A percentile compares a stretch with the other conserved stretches of the same genome.
Evolutionary conservation across 1,140 invertebrate genomes (phyloP).

Genomic region (Magallana angulata): DNA sequence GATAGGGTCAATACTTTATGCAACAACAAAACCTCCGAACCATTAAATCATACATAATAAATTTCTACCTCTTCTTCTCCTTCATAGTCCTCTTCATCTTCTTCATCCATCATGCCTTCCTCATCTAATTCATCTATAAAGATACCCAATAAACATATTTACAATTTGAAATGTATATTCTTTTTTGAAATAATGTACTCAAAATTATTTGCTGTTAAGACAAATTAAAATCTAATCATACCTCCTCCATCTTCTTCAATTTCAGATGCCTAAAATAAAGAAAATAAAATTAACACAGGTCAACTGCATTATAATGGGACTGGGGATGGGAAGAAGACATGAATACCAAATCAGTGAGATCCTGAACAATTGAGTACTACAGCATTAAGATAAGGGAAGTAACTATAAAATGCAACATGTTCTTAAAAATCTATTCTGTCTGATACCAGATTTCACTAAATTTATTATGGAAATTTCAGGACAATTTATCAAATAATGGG

Average conservation of each 20-base stretch:
- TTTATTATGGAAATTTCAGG: too few species aligned
- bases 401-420: too few species aligned
- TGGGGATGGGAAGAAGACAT: too few species aligned
- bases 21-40: too few species aligned
- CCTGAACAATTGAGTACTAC: too few species aligned
- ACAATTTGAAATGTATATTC: not conserved
- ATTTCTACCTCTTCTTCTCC: conserved; percentile 65
- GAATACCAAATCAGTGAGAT: too few species aligned
- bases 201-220: not conserved
- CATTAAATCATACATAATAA: not conserved
- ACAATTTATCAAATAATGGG: not conserved
- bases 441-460: too few species aligned
- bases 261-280: conserved; percentile 74
- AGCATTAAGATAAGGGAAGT: too few species aligned
- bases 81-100: conserved; percentile 74
- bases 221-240: conserved; percentile 48
- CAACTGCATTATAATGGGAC: too few species aligned
- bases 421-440: too few species aligned
- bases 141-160: not conserved
- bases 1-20: too few species aligned
- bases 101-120: conserved; percentile 71
- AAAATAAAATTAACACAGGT: not conserved
- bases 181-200: not conserved
- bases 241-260: conserved; percentile 76
- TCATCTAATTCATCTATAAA: conserved; percentile 71